Percentiles rank a stretch among this genome's conserved stretches.
These are phyloP conservation scores for Pelodiscus sinensis DNA, from an alignment of 2,113 vertebrate genomes.

Conservation along the genomic window DNA sequence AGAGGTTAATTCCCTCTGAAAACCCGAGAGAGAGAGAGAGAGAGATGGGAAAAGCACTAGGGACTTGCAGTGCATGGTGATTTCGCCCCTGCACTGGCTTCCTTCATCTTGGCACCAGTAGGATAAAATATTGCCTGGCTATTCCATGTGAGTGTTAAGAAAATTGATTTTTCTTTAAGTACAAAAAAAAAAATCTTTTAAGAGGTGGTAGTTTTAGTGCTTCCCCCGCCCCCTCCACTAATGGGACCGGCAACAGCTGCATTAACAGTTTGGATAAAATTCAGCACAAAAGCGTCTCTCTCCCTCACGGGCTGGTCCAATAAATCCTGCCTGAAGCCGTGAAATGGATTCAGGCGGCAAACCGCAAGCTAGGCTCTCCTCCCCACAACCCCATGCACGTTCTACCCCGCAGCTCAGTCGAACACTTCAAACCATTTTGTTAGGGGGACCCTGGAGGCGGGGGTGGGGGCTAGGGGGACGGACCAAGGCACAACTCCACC, in stretches of 20 bases:
- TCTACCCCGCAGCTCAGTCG: not conserved
- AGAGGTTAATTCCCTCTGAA: slow-evolving; percentile 33
- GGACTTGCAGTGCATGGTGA: not conserved
- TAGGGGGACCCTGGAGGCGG: not conserved
- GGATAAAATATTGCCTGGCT: slow-evolving; percentile 14
- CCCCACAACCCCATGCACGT: rapidly evolving
- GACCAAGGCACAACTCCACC: not conserved
- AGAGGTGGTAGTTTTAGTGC: not conserved
- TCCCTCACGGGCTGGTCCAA: slow-evolving; percentile 22
- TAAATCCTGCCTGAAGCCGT: slow-evolving; percentile 41
- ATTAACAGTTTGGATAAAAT: slow-evolving; percentile 55
- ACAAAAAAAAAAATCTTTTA: slow-evolving; percentile 23
- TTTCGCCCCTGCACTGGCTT: not conserved
- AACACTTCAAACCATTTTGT: slow-evolving; percentile 17
- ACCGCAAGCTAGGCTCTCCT: not conserved
- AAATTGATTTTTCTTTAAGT: not conserved
- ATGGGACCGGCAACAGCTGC: slow-evolving; percentile 51
- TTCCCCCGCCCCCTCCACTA: not conserved
- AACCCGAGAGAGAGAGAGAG: not conserved
- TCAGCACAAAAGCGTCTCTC: slow-evolving; percentile 63
- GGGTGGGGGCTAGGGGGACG: not conserved
- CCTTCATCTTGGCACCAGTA: not conserved
- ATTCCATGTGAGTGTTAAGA: not conserved
- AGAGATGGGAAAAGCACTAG: not conserved
- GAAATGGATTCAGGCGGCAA: not conserved